A percentile compares a stretch with the other conserved stretches of the same genome.
Evolutionary conservation across 2,888 invertebrate species (phyloP).

Genomic region (Digitonthophagus gazella): DNA sequence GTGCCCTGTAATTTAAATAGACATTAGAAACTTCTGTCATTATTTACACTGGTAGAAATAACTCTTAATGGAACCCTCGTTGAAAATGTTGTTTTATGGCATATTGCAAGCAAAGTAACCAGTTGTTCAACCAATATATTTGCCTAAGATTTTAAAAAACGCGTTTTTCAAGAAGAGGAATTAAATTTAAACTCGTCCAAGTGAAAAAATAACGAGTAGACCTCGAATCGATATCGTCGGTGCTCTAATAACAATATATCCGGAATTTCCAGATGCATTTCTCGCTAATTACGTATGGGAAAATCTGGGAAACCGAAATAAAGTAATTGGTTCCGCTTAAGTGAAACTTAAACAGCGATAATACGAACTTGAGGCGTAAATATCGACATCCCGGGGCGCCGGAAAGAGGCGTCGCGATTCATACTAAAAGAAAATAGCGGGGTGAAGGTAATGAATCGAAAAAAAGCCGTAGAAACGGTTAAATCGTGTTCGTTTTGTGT

Average conservation of each 20-base stretch:
- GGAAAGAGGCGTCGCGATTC: neutral
- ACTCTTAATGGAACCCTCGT: conserved; percentile 27
- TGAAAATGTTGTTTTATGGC: conserved; percentile 23
- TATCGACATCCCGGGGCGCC: neutral
- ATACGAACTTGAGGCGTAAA: neutral
- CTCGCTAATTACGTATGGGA: neutral
- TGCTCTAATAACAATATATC: neutral
- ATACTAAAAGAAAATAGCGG: neutral
- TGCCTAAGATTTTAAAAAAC: conserved; percentile 20
- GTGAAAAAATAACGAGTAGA: neutral
- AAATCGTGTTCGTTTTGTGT: neutral
- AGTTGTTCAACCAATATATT: too few species aligned
- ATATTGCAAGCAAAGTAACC: too few species aligned
- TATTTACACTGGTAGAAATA: conserved; percentile 25
- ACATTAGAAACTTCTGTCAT: conserved; percentile 25
- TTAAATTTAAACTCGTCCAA: neutral
- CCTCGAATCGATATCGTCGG: neutral
- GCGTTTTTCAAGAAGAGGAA: conserved; percentile 15
- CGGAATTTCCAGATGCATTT: neutral
- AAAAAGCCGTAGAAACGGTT: neutral
- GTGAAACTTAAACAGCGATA: neutral
- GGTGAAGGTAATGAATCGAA: neutral
- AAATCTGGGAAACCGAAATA: neutral
- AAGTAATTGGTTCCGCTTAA: neutral
- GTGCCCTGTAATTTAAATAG: conserved; percentile 20